These are phyloP conservation scores for Hyles euphorbiae DNA, from an alignment of 1,140 invertebrate species.

Conservation along the genomic window DNA sequence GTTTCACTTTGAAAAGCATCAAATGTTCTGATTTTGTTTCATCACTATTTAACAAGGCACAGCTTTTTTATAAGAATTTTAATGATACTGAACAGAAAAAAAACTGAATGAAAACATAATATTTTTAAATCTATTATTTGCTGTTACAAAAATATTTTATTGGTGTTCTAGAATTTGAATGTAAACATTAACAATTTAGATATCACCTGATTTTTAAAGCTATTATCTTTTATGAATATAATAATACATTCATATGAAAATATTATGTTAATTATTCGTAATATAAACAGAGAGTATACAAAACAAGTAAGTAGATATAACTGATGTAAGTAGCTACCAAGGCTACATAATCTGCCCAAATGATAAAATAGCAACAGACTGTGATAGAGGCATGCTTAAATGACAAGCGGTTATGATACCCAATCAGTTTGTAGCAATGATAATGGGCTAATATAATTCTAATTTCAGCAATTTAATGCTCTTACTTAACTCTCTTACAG, in stretches of 20 bases:
- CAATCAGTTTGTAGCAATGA: neutral
- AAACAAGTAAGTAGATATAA: conserved; percentile 5
- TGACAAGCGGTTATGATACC: neutral
- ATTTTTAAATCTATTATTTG: no score
- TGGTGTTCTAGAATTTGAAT: no score
- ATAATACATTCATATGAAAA: no score
- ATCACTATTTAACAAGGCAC: neutral
- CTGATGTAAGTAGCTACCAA: conserved; percentile 5
- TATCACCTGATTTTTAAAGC: no score
- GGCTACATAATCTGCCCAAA: conserved; percentile 3
- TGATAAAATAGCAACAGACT: conserved; percentile 2
- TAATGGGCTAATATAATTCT: no score
- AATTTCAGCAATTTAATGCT: no score
- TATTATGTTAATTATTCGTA: neutral
- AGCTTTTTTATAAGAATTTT: neutral
- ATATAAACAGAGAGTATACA: neutral
- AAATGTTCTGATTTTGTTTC: conserved; percentile 4
- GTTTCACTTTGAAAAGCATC: conserved; percentile 25
- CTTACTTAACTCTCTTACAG: no score
- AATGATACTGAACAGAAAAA: no score
- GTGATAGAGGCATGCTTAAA: neutral
- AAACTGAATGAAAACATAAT: no score
- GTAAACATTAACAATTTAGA: no score
- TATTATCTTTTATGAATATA: no score
- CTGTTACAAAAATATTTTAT: no score